phyloP scores from a whole-genome alignment of 2,113 vertebrate genomes.

The Fregetta grallaria region DNA sequence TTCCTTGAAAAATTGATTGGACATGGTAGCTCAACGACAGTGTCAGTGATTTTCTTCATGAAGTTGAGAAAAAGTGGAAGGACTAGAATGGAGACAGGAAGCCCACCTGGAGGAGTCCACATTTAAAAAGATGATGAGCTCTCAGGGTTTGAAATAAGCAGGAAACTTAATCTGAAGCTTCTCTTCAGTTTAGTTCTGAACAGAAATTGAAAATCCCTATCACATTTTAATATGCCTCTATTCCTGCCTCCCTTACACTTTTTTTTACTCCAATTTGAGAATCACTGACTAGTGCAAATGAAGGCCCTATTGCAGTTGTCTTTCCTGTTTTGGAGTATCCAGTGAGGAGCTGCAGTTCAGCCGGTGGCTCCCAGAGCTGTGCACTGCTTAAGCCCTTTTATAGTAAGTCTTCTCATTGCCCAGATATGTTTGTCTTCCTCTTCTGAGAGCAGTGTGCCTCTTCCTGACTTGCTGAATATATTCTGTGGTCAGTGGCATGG shows the following conservation, averaged over 20 bases:
- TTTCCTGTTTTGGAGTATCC: background rate
- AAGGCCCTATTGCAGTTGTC: background rate
- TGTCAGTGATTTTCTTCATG: background rate
- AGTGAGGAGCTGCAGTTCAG: background rate
- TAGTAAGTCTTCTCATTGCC: background rate
- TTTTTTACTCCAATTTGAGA: background rate
- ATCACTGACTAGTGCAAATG: background rate
- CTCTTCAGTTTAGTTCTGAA: background rate
- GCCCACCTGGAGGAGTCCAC: background rate
- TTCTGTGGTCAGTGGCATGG: background rate
- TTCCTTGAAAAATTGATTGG: background rate
- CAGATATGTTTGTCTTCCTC: background rate
- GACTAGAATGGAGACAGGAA: background rate
- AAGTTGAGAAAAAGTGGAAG: background rate
- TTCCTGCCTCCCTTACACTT: background rate
- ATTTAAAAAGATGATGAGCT: background rate
- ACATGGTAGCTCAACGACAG: background rate
- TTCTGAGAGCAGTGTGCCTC: background rate
- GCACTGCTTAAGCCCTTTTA: background rate
- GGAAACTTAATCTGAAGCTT: background rate
- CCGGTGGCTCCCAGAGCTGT: background rate
- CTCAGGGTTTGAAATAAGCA: background rate
- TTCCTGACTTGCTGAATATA: background rate
- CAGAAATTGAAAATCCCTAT: background rate
- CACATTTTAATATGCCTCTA: background rate